Evolutionary conservation across 2,113 vertebrate genomes (phyloP).

Genomic region (Merops nubicus): DNA sequence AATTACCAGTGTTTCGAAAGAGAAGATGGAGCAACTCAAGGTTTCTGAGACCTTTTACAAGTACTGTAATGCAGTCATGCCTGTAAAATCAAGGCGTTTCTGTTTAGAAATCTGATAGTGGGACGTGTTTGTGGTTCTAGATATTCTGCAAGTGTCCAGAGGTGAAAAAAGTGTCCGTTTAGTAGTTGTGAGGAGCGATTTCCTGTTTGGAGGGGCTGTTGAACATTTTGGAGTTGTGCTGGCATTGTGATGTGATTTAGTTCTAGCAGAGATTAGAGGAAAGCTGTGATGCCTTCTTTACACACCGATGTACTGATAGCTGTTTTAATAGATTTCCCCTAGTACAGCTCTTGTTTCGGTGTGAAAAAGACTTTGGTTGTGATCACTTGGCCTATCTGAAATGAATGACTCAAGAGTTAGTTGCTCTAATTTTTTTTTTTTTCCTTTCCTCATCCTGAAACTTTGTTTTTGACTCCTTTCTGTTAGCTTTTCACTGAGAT

Average conservation of each 20-base stretch:
- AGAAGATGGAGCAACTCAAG: not conserved
- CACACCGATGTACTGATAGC: not conserved
- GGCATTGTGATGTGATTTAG: fast-evolving
- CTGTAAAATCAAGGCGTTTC: not conserved
- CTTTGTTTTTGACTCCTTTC: not conserved
- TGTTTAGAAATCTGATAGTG: not conserved
- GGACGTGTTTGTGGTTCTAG: not conserved
- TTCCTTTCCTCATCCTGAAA: not conserved
- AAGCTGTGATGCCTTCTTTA: not conserved
- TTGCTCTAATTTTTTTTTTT: not conserved
- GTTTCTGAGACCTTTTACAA: not conserved
- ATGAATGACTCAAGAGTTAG: not conserved
- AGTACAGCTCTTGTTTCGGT: fast-evolving
- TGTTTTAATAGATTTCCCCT: not conserved
- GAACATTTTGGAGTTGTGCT: not conserved
- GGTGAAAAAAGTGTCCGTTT: not conserved
- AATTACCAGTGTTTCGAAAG: not conserved
- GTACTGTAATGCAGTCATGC: fast-evolving
- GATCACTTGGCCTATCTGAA: not conserved
- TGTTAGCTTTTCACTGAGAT: not conserved
- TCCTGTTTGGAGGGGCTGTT: not conserved
- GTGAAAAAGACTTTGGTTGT: not conserved
- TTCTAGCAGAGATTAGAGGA: not conserved
- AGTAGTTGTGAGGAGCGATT: not conserved
- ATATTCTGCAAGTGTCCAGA: not conserved